phyloP scores from a whole-genome alignment of 2,797 vertebrate genomes.

The Argya squamiceps region DNA sequence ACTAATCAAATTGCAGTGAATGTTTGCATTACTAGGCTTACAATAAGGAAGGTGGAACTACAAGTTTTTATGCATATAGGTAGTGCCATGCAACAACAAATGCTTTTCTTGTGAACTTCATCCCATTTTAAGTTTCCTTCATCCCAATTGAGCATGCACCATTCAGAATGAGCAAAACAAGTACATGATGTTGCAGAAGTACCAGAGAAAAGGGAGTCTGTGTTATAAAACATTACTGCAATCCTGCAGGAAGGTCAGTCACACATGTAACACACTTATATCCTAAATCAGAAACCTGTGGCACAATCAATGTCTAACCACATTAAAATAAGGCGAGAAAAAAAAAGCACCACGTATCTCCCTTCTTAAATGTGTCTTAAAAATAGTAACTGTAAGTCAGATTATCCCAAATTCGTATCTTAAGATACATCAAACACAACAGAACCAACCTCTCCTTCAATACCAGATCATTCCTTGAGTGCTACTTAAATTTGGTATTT shows the following conservation, averaged over 20 bases:
- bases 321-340: not conserved
- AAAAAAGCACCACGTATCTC: accelerated
- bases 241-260: not conserved
- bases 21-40: not conserved
- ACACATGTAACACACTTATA: not conserved
- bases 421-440: not conserved
- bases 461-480: not conserved
- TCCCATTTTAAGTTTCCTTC: not conserved
- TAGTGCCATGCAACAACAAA: not conserved
- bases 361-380: not conserved
- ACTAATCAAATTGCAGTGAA: not conserved
- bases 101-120: not conserved
- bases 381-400: not conserved
- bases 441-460: not conserved
- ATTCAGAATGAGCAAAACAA: not conserved
- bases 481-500: not conserved
- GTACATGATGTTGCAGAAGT: not conserved
- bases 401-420: not conserved
- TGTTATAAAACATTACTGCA: not conserved
- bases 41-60: not conserved
- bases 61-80: not conserved
- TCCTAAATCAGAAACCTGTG: not conserved
- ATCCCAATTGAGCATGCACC: not conserved
- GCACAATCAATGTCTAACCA: not conserved
- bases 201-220: not conserved